A percentile compares a stretch with the other conserved stretches of the same genome.
phyloP scores from a whole-genome alignment of 2,113 vertebrate species.

The rat (Rattus norvegicus) region GRCr8 NC_086020.1:199017001-199017500 shows the following conservation, averaged over 20 bases:
- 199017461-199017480: constrained; percentile 82
- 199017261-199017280: constrained; percentile 97
- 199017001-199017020: too few species aligned
- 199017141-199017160: too few species aligned
- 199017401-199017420: constrained; percentile 93
- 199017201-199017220: background rate
- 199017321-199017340: constrained; percentile 85
- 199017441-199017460: constrained; percentile 88
- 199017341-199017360: constrained; percentile 91
- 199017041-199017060: too few species aligned
- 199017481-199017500: background rate
- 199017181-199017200: too few species aligned
- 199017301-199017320: constrained; percentile 90
- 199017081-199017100: too few species aligned
- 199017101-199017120: too few species aligned
- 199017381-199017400: constrained; percentile 93
- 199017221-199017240: too few species aligned
- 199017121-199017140: too few species aligned
- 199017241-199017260: constrained; percentile 94
- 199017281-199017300: constrained; percentile 89
- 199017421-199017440: constrained; percentile 93
- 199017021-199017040: too few species aligned
- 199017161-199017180: too few species aligned
- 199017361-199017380: constrained; percentile 86
- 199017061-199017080: too few species aligned